Evolutionary conservation across 2,113 vertebrate genomes (phyloP).

Genomic region (Propithecus coquereli): DNA sequence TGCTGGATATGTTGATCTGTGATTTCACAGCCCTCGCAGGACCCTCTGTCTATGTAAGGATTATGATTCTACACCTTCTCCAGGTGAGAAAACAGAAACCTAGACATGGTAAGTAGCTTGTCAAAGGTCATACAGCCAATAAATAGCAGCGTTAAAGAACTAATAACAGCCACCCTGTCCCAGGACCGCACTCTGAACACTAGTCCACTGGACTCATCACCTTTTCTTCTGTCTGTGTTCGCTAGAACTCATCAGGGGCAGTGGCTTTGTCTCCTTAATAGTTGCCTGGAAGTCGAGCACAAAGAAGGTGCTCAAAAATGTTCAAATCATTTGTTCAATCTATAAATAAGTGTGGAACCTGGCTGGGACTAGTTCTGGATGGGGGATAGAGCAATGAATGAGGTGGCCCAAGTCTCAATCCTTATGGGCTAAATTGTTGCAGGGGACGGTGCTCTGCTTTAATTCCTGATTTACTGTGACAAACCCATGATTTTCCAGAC

Average conservation of each 20-base stretch:
- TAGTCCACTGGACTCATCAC: accelerated
- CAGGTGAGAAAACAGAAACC: background rate
- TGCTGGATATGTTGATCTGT: background rate
- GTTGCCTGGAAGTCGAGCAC: background rate
- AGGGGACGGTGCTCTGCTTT: background rate
- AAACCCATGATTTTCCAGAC: background rate
- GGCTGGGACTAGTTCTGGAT: background rate
- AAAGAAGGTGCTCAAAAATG: background rate
- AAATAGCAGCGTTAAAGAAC: background rate
- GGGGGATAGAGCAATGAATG: background rate
- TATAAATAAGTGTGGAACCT: background rate
- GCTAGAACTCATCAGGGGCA: background rate
- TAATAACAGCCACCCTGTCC: background rate
- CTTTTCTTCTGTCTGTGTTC: background rate
- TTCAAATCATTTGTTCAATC: background rate
- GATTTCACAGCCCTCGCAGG: background rate
- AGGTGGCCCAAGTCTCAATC: background rate
- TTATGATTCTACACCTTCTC: background rate
- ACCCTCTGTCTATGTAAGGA: background rate
- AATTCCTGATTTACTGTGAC: background rate
- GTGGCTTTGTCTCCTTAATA: background rate
- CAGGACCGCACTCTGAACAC: background rate
- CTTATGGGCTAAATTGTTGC: background rate
- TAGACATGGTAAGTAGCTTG: background rate
- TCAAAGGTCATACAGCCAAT: background rate